Evolutionary conservation across 1,140 invertebrate species (phyloP), one percentile per base, ranked within the genome.

Genomic region (Hormaphis cornu): DNA sequence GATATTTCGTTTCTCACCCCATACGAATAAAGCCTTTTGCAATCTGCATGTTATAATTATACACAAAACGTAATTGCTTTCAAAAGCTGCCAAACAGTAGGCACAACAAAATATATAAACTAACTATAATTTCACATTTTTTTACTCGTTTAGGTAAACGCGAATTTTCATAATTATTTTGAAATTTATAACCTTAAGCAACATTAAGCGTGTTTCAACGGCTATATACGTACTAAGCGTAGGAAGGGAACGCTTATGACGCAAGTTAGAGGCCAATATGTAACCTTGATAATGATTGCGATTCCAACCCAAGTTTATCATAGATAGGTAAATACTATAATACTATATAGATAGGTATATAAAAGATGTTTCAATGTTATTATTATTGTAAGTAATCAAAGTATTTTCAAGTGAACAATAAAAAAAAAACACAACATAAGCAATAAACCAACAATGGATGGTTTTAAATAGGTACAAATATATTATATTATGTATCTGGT

Each of bases 281-380:
- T 66, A 66, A 66, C 61, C 61, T 66, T 66, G 61, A 66, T 66
- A 66, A 66, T 66, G 61, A 66, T 66, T 66, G 44, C 28, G 44
- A 66, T 46, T 50, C 44, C 24, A 30, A 48, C 61, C n/a, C 61
- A 50, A 66, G 61, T 66, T 66, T 66, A 66, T 66, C 61, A 66
- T 24, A 35, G 44, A 12, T 20, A n/a, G n/a, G n/a, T n/a, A n/a
- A n/a, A n/a, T n/a, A n/a, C n/a, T n/a, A n/a, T n/a, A n/a, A n/a
- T n/a, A n/a, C n/a, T n/a, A n/a, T n/a, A n/a, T n/a, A n/a, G n/a
- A n/a, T n/a, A n/a, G n/a, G 42, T 46, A 63, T 48, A 63, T 20
- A 26, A 63, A 30, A 63, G n/a, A 63, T 48, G 26, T 66, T 46
- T 66, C 42, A 33, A 66, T 46, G 40, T 46, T 46, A 58, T 16